phyloP scores from a whole-genome alignment of 2,888 invertebrate species.

The Leptarthrus brevirostris region DNA sequence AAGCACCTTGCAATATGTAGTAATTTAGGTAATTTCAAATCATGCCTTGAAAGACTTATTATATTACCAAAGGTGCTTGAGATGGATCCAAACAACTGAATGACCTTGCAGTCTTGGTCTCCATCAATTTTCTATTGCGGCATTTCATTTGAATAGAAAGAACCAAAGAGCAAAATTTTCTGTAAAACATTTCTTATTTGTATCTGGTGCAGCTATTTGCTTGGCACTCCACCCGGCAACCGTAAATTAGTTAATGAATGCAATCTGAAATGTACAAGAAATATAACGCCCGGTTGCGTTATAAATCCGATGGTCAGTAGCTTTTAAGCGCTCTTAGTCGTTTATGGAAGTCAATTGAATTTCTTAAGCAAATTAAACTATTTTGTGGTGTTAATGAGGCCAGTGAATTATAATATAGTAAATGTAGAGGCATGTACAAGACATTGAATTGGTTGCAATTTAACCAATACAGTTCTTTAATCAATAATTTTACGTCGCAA shows the following conservation, averaged over 20 bases:
- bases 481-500: slow-evolving; percentile 1
- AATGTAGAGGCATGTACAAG: neutral
- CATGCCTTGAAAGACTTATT: no score
- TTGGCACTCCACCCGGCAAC: neutral
- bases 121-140: neutral
- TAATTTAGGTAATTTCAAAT: no score
- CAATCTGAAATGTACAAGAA: neutral
- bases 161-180: neutral
- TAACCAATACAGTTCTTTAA: neutral
- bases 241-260: neutral
- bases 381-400: slow-evolving; percentile 16
- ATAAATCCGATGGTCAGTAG: neutral
- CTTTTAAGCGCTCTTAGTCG: neutral
- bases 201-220: neutral
- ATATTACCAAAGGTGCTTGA: no score
- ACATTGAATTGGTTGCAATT: neutral
- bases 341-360: neutral
- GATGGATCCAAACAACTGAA: neutral
- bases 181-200: neutral
- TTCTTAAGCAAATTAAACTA: neutral
- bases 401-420: neutral
- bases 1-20: no score
- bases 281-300: neutral
- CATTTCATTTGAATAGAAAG: neutral
- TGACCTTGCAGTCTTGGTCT: neutral